Evolutionary conservation across 2,888 invertebrate species (phyloP).

Genomic region (Brachynemurus nebulosus): DNA sequence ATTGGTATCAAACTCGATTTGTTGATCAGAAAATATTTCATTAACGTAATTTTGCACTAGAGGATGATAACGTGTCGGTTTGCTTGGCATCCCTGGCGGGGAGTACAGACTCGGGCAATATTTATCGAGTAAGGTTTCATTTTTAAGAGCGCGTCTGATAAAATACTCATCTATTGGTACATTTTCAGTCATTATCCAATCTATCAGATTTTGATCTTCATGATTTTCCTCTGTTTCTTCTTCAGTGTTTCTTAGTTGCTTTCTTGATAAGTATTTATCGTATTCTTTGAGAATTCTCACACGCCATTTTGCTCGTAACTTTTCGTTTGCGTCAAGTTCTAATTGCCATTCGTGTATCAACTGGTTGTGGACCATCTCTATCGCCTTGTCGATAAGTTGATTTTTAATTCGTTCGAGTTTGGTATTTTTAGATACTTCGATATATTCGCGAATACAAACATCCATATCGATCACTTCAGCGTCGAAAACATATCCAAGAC

Average conservation of each 20-base stretch:
- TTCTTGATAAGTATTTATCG: background rate
- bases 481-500: slow-evolving; percentile 39
- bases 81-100: too few species aligned
- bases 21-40: too few species aligned
- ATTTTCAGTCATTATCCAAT: too few species aligned
- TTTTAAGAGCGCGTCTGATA: too few species aligned
- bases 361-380: slow-evolving; percentile 20
- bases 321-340: slow-evolving; percentile 29
- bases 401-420: slow-evolving; percentile 19
- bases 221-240: too few species aligned
- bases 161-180: too few species aligned
- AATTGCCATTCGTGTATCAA: slow-evolving; percentile 28
- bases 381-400: slow-evolving; percentile 21
- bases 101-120: too few species aligned
- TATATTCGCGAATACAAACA: slow-evolving; percentile 20
- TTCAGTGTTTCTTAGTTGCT: too few species aligned
- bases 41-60: too few species aligned
- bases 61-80: too few species aligned
- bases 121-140: too few species aligned
- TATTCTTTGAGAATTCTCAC: background rate
- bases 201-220: background rate
- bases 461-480: slow-evolving; percentile 33
- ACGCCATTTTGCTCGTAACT: background rate
- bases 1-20: too few species aligned
- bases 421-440: slow-evolving; percentile 20